A percentile compares a stretch with the other conserved stretches of the same genome.
These are phyloP conservation scores for Ptychochromis oligacanthus DNA, from an alignment of 2,113 vertebrate genomes.

Conservation along the genomic window DNA sequence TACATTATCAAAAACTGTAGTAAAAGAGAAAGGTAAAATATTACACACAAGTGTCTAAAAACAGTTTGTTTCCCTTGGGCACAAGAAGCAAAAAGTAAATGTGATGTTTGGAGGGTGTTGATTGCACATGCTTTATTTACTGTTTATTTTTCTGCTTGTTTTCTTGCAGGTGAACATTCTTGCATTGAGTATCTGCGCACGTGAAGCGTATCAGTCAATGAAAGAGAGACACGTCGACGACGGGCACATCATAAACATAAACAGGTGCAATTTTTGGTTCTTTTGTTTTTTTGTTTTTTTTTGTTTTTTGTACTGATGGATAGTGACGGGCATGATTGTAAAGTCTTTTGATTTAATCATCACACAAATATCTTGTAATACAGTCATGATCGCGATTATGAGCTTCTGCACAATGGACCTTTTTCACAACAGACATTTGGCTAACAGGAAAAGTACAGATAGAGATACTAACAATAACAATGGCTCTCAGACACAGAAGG, in stretches of 20 bases:
- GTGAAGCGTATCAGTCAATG: constrained; percentile 83
- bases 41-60: neutral
- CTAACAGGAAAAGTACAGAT: too few relatives aligned
- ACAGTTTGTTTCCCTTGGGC: neutral
- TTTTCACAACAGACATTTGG: too few relatives aligned
- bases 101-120: neutral
- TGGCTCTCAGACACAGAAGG: too few relatives aligned
- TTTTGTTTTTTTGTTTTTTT: too few relatives aligned
- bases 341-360: neutral
- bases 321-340: neutral
- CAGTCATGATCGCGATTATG: neutral
- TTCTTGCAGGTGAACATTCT: constrained; percentile 85
- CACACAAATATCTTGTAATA: neutral
- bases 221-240: constrained; percentile 85
- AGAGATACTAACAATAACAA: neutral
- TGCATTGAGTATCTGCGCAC: constrained; percentile 86
- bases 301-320: neutral
- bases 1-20: neutral
- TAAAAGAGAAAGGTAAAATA: neutral
- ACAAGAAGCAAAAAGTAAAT: neutral
- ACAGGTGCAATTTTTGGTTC: too few relatives aligned
- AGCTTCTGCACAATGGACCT: neutral
- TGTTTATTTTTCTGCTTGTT: neutral
- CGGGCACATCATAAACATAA: constrained; percentile 91
- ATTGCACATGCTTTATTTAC: neutral